phyloP scores from a whole-genome alignment of 2,113 vertebrate species.

The Seriola aureovittata region DNA sequence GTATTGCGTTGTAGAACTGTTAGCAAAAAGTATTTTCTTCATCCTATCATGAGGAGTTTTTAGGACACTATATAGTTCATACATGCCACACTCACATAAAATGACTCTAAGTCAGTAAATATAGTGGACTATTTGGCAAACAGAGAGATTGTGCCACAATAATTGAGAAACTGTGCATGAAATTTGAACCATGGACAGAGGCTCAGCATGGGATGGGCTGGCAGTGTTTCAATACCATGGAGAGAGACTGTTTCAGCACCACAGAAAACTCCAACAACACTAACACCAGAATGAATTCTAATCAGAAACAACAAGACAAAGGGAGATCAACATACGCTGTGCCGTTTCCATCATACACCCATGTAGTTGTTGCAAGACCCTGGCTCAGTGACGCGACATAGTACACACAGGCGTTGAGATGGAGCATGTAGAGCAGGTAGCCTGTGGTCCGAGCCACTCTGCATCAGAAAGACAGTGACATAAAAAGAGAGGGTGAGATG shows the following conservation, averaged over 20 bases:
- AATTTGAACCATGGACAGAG: neutral
- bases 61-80: no score
- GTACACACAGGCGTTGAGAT: slow-evolving; percentile 91
- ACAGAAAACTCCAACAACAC: no score
- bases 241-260: neutral
- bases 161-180: no score
- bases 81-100: no score
- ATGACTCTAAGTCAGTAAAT: no score
- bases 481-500: neutral
- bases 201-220: neutral
- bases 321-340: slow-evolving; percentile 85
- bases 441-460: slow-evolving; percentile 93
- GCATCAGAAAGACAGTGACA: slow-evolving; percentile 11
- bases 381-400: slow-evolving; percentile 89
- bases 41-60: no score
- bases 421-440: slow-evolving; percentile 91
- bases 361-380: slow-evolving; percentile 88
- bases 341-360: slow-evolving; percentile 92
- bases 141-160: neutral
- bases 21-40: no score
- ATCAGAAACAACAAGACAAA: neutral
- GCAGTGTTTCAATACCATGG: neutral
- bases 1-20: no score
- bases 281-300: no score
- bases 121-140: no score